Conservation (phyloP, 2,797 vertebrate species). For the Dipus sagitta region DNA sequence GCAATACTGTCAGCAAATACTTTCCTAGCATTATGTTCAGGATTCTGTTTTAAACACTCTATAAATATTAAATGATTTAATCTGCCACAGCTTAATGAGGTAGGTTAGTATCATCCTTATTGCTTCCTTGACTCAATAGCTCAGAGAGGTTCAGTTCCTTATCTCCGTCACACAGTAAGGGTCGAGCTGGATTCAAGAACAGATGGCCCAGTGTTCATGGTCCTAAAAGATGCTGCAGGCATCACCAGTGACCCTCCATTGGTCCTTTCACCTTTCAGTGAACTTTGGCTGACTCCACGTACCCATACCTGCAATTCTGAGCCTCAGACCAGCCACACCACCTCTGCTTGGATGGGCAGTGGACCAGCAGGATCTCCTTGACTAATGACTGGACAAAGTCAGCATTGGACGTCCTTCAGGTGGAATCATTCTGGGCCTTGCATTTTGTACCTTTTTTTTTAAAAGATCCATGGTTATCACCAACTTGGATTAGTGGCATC, state of each 20-base stretch:
- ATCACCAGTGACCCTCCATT: neutral
- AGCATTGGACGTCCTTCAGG: neutral
- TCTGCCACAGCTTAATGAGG: neutral
- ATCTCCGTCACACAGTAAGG: neutral
- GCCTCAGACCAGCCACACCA: neutral
- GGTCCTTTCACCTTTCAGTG: neutral
- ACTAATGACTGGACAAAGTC: neutral
- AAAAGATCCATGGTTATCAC: neutral
- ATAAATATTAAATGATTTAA: neutral
- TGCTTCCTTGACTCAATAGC: too few relatives aligned
- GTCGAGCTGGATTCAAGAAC: neutral
- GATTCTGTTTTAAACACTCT: neutral
- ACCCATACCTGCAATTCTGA: neutral
- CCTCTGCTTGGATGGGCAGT: neutral
- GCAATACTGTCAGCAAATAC: neutral
- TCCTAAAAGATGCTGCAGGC: neutral
- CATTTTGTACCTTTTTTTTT: neutral
- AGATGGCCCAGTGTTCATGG: neutral
- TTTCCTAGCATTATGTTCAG: neutral
- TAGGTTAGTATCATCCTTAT: neutral
- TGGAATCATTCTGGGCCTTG: neutral
- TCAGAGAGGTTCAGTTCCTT: neutral
- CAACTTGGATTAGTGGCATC: neutral
- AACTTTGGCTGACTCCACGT: neutral
- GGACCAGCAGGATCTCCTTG: neutral